Conservation (phyloP, 1,140 invertebrate species). For the Achatina immaculata region DNA sequence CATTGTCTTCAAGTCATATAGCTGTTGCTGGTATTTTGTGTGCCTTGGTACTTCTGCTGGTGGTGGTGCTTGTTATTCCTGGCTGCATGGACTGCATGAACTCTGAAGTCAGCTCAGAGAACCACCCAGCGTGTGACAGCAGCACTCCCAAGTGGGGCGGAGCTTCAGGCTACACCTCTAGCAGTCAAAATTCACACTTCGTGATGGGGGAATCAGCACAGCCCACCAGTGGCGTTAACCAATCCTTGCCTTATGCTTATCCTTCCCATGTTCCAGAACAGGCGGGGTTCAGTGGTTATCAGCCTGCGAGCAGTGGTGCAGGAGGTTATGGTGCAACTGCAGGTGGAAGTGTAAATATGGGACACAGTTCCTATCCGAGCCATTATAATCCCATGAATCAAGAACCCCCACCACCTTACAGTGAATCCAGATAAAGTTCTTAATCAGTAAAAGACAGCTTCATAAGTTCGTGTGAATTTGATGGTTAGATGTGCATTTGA, state of each 20-base stretch:
- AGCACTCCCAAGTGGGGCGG: conserved; percentile 36
- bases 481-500: too few relatives aligned
- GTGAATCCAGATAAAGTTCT: too few relatives aligned
- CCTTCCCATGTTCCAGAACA: conserved; percentile 26
- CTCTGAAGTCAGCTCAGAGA: conserved; percentile 40
- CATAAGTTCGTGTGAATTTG: too few relatives aligned
- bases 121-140: conserved; percentile 41
- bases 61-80: conserved; percentile 18
- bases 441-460: too few relatives aligned
- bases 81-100: conserved; percentile 47
- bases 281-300: conserved; percentile 36
- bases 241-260: conserved; percentile 31
- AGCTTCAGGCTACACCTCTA: conserved; percentile 14
- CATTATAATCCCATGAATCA: background rate
- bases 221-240: background rate
- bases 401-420: conserved; percentile 4
- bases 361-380: background rate
- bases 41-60: background rate
- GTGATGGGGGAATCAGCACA: conserved; percentile 30
- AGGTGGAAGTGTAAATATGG: background rate
- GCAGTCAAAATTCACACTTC: background rate
- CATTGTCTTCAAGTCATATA: too few relatives aligned
- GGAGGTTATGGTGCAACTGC: background rate
- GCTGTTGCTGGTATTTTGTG: conserved; percentile 7
- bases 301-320: background rate